Evolutionary conservation across 2,797 vertebrate species (phyloP).

Genomic region (Oryzias dopingdopingensis): DNA sequence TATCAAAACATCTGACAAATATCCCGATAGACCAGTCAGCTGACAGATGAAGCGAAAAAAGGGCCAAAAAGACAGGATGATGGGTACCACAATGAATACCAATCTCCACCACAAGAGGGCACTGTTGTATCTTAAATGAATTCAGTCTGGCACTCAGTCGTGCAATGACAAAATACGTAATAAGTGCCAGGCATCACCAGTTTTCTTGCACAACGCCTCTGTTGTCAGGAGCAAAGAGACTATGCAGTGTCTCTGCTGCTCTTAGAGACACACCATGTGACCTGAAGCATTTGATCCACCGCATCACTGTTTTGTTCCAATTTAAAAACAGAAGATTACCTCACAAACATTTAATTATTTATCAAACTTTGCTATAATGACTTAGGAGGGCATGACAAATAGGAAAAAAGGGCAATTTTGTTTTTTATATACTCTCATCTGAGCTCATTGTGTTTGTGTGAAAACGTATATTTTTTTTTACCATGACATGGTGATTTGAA

Average conservation of each 20-base stretch:
- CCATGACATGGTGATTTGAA: no score
- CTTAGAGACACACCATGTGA: slow-evolving; percentile 22
- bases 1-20: no score
- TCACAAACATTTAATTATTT: neutral
- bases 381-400: neutral
- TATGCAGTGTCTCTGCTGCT: slow-evolving; percentile 19
- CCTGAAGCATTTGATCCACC: slow-evolving; percentile 12
- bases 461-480: no score
- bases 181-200: slow-evolving; percentile 69
- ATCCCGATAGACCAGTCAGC: no score
- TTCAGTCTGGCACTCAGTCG: neutral
- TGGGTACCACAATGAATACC: slow-evolving; percentile 14
- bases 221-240: slow-evolving; percentile 52
- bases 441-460: no score
- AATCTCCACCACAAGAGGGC: slow-evolving; percentile 35
- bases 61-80: neutral
- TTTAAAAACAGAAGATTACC: slow-evolving; percentile 4
- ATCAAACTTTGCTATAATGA: neutral
- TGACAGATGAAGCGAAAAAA: no score
- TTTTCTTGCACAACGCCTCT: slow-evolving; percentile 50
- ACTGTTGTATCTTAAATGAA: slow-evolving; percentile 24
- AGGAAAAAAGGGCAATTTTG: neutral
- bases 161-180: neutral
- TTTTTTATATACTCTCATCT: neutral
- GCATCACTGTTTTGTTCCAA: neutral